Evolutionary conservation across 2,113 vertebrate species (phyloP), one percentile per base, ranked within the genome.

Genomic region (Oreamnos americanus): DNA sequence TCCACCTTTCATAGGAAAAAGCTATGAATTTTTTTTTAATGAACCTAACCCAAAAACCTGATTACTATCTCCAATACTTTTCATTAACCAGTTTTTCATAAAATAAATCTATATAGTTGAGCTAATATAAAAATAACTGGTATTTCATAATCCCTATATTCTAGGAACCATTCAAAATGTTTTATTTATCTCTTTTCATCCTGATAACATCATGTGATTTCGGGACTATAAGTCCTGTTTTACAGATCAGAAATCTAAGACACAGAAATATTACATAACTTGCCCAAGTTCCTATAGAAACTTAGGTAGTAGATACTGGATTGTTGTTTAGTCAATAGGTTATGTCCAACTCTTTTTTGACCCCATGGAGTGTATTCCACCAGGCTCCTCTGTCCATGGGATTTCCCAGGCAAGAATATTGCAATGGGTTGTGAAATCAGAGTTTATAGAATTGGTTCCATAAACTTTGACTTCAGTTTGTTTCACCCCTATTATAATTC

Each of bases 81-180:
- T 89, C 33, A 86, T 82, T 82, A 76, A 57, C 23, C 2, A 21
- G 26, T 53, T 91, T 86, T 86, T 87, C 96, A 39, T 62, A 67
- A 96, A 96, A 67, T 17, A 49, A 94, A 43, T 74, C 60, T 94
- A 83, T 86, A 36, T 87, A 86, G 55, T 62, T 76, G 39, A 93
- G 33, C 67, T 78, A 78, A 86, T 71, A 60, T 89, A 96, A 94
- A 90, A 94, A 94, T 49, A 92, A 51, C n/a, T 96, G 26, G 28
- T 51, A 74, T 74, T 82, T 76, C 39, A 88, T 47, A 95, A 76
- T 93, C 88, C 71, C 28, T 39, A 6, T 62, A n/a, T 55, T 87
- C 33, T 81, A 78, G 30, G 36, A 12, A 53, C 13, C 39, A 7
- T 60, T 91, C 30, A 86, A 58, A 86, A 64, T 67, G 47, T 78